These are phyloP conservation scores for Tribolium madens DNA, from an alignment of 1,140 invertebrate species.

Conservation along the genomic window DNA sequence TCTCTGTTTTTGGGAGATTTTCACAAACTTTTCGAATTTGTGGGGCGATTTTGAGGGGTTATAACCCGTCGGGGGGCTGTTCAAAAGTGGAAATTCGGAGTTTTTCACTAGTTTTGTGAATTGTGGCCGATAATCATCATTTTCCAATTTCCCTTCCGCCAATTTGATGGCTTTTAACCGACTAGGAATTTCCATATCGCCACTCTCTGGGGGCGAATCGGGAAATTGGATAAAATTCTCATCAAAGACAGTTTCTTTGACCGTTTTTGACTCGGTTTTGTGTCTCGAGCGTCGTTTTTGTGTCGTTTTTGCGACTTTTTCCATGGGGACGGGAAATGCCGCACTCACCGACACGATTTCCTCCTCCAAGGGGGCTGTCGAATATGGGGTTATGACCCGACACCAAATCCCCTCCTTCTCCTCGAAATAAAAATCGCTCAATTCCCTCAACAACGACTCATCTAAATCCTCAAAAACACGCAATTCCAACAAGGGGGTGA, in stretches of 20 bases:
- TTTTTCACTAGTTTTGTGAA: constrained; percentile 51
- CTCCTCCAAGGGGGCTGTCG: constrained; percentile 69
- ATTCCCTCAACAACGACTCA: constrained; percentile 70
- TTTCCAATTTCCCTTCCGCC: constrained; percentile 65
- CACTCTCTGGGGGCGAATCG: constrained; percentile 28
- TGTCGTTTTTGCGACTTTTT: constrained; percentile 60
- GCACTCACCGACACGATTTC: constrained; percentile 67
- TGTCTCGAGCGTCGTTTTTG: constrained; percentile 66
- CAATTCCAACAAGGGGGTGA: constrained; percentile 76
- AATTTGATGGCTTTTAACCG: constrained; percentile 67
- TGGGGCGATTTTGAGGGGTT: constrained; percentile 47
- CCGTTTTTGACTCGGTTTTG: constrained; percentile 45
- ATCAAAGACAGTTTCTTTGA: constrained; percentile 39
- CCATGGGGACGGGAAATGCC: constrained; percentile 66
- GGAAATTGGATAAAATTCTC: constrained; percentile 52
- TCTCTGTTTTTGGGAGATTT: constrained; percentile 74
- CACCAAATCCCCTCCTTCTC: constrained; percentile 67
- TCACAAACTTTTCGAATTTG: constrained; percentile 62
- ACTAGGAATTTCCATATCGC: constrained; percentile 61
- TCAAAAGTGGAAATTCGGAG: constrained; percentile 55
- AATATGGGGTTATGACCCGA: constrained; percentile 74
- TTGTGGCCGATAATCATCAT: constrained; percentile 54
- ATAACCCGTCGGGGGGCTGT: constrained; percentile 48
- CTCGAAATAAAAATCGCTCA: constrained; percentile 73
- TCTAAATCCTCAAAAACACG: constrained; percentile 72